Evolutionary conservation across 2,113 vertebrate species (phyloP).

Genomic region (Chloebia gouldiae): DNA sequence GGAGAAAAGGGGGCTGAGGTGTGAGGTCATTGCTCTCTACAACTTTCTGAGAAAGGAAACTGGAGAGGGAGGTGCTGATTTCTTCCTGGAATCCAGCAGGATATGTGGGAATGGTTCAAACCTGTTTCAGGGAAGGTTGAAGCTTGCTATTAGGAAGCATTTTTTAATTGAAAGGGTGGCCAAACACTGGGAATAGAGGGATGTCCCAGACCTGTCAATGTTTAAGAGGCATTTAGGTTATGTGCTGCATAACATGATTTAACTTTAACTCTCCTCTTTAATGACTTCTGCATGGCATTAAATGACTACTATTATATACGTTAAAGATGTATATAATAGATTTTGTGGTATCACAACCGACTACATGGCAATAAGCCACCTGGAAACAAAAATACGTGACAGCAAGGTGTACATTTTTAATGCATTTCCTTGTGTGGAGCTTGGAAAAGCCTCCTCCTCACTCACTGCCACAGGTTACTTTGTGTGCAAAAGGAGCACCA

Average conservation of each 20-base stretch:
- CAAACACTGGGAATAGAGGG: not conserved
- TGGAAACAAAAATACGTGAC: not conserved
- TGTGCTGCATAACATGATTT: fast-evolving
- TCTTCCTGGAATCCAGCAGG: not conserved
- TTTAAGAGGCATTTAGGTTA: not conserved
- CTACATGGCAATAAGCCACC: not conserved
- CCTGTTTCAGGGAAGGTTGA: not conserved
- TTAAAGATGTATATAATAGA: not conserved
- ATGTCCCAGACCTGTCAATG: not conserved
- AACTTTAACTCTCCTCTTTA: not conserved
- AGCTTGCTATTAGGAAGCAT: not conserved
- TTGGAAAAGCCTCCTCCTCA: not conserved
- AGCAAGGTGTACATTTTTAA: not conserved
- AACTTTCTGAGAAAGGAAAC: not conserved
- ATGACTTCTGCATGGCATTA: not conserved
- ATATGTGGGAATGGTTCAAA: not conserved
- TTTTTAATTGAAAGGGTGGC: not conserved
- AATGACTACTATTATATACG: no score
- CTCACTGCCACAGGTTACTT: not conserved
- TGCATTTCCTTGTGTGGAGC: not conserved
- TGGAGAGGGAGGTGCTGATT: not conserved
- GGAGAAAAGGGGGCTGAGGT: not conserved
- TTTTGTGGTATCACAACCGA: not conserved
- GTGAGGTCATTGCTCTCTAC: not conserved
- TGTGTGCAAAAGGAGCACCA: not conserved